phyloP scores from a whole-genome alignment of 2,888 invertebrate species.

The Pollenia angustigena region DNA sequence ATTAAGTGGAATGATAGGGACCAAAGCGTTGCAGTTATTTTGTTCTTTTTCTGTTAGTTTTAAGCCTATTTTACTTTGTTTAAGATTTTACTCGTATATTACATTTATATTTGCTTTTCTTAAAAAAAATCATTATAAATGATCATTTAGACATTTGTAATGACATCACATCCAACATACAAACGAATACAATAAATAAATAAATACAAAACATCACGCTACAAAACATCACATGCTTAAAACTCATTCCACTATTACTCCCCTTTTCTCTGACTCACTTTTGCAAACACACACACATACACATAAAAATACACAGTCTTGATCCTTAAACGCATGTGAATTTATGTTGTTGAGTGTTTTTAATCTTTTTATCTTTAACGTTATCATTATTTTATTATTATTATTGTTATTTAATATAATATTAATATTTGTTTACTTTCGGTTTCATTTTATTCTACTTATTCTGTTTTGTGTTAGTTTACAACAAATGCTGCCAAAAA shows the following conservation, averaged over 20 bases:
- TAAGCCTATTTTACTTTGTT: constrained; percentile 67
- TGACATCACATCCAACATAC: constrained; percentile 52
- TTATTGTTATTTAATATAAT: constrained; percentile 55
- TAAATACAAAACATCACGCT: constrained; percentile 32
- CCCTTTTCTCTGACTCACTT: not conserved
- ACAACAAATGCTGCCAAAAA: constrained; percentile 21
- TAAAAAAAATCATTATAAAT: constrained; percentile 68
- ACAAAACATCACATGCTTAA: not conserved
- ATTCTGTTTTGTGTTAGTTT: not conserved
- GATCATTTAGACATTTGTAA: constrained; percentile 72
- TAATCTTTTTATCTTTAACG: constrained; percentile 35
- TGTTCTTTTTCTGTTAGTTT: constrained; percentile 61
- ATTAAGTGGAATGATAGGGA: not conserved
- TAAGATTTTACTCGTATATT: constrained; percentile 41
- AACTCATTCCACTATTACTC: no score
- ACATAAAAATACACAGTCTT: not conserved
- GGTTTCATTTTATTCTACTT: not conserved
- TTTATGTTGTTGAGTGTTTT: constrained; percentile 43
- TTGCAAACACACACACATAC: not conserved
- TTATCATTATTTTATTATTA: constrained; percentile 45
- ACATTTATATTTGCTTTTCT: constrained; percentile 7
- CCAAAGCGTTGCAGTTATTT: constrained; percentile 55
- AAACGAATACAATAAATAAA: constrained; percentile 34
- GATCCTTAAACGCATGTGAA: not conserved
- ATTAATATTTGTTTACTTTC: constrained; percentile 20